Percentiles rank a stretch among this genome's conserved stretches.
Conservation (phyloP, 2,797 vertebrate species). For the Amphiprion clarkii region DNA sequence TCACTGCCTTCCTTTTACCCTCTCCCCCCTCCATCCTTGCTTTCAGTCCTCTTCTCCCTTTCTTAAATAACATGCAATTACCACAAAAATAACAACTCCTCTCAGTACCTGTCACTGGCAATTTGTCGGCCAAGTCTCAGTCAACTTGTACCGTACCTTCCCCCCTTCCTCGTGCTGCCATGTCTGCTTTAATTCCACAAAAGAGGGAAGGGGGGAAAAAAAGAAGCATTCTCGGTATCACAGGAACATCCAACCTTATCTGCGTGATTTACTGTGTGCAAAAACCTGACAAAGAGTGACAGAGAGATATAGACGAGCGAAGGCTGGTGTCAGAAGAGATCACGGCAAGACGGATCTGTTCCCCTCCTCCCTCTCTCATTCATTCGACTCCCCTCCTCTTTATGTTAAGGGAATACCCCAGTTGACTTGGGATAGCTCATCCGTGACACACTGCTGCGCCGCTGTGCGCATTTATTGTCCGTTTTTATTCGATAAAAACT, state of each 20-base stretch:
- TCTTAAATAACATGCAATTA: conserved; percentile 72
- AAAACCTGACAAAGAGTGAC: conserved; percentile 76
- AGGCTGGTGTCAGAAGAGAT: conserved; percentile 80
- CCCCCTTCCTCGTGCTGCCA: conserved; percentile 27
- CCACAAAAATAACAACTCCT: conserved; percentile 68
- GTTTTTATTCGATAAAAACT: conserved; percentile 45
- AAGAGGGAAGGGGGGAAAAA: not conserved
- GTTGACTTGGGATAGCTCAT: conserved; percentile 46
- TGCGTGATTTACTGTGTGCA: conserved; percentile 69
- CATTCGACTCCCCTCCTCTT: conserved; percentile 44
- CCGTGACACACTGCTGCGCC: conserved; percentile 30
- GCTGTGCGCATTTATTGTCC: conserved; percentile 33
- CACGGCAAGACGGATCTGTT: conserved; percentile 55
- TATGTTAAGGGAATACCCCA: conserved; percentile 57
- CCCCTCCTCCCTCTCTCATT: conserved; percentile 22
- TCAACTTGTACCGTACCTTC: conserved; percentile 65
- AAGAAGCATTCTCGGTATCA: conserved; percentile 63
- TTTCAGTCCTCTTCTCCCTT: conserved; percentile 9
- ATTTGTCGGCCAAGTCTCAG: conserved; percentile 59
- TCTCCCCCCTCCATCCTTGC: not conserved
- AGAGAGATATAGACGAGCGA: conserved; percentile 72
- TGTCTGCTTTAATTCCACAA: conserved; percentile 73
- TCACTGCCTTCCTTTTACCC: not conserved
- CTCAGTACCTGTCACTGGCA: conserved; percentile 50
- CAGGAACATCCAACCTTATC: conserved; percentile 78